Evolutionary conservation across 2,888 invertebrate genomes (phyloP).

Genomic region (Troides aeacus): DNA sequence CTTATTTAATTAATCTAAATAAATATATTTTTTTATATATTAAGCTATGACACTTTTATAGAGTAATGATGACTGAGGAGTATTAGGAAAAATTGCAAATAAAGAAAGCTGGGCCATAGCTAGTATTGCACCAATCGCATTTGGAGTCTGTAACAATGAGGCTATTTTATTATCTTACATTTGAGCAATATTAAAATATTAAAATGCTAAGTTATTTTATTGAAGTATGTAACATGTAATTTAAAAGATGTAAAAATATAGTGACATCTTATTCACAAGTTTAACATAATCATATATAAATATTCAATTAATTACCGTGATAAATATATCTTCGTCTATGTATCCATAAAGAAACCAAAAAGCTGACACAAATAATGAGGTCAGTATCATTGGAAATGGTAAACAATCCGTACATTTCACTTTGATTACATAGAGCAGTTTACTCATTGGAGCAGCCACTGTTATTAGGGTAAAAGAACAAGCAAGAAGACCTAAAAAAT

Average conservation of each 20-base stretch:
- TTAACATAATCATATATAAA: background rate
- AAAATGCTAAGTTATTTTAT: background rate
- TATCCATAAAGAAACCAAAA: constrained; percentile 93
- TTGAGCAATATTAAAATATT: background rate
- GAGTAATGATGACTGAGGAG: constrained; percentile 41
- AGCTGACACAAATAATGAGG: constrained; percentile 88
- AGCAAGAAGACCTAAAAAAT: constrained; percentile 80
- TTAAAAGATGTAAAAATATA: background rate
- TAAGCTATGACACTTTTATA: constrained; percentile 43
- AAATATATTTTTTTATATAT: constrained; percentile 25
- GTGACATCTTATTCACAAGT: background rate
- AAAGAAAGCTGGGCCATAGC: constrained; percentile 87
- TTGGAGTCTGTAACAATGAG: constrained; percentile 83
- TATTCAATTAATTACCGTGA: constrained; percentile 80
- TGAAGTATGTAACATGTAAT: background rate
- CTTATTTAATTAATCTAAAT: background rate
- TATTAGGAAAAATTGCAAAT: constrained; percentile 85
- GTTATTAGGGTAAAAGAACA: constrained; percentile 88
- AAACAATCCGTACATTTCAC: constrained; percentile 90
- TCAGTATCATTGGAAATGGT: constrained; percentile 92
- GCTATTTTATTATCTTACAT: constrained; percentile 2
- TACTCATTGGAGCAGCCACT: constrained; percentile 90
- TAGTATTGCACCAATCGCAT: constrained; percentile 87
- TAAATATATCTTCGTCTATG: constrained; percentile 87
- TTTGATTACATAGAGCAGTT: constrained; percentile 88